Base-by-base conservation (phyloP, 2,113 vertebrate species). In the Pitta sordida region DNA sequence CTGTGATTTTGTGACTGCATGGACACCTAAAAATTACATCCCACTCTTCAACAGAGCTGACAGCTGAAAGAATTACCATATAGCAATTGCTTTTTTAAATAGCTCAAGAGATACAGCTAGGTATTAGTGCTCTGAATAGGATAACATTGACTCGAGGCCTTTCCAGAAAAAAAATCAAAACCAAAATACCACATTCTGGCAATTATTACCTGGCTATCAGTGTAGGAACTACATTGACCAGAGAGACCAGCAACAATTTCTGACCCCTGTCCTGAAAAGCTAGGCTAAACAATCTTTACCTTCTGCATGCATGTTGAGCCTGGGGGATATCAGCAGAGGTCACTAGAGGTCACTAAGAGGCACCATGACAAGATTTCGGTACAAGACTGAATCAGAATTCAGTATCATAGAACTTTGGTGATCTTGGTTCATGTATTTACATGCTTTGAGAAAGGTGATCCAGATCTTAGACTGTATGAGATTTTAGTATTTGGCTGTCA, bases 31-130 rank as follows among this genome's bases (percentile, higher is more conserved):
- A 91, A 92, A 91, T 86, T 88, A 65, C 90, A 93, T 84, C 73
- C 55, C 83, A 90, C 89, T 96, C 86, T 90, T 91, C 41, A 74
- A 68, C n/a, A 86, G 68, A 63, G 36, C 36, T 94, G 95, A 92
- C 94, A 96, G 89, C 70, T 96, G 83, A 76, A 75, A 30, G 43
- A 83, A 92, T 93, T 32, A 83, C 51, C 64, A 88, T 55, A 86
- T 48, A 88, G 84, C 73, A 93, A 88, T 73, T 88, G 60, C 18
- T 59, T 88, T 88, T 91, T 91, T 27, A 83, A 92, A 94, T 83
- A 92, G 91, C 44, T 80, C 29, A 62, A 62, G 71, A 90, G 26
- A 83, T 79, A 79, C 19, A 87, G 60, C 10, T 53, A 83, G 43
- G n/a, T 82, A 60, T 62, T 74, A 88, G 56, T 48, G 15, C 15